phyloP scores from a whole-genome alignment of 1,140 invertebrate species.

The Solen grandis region DNA sequence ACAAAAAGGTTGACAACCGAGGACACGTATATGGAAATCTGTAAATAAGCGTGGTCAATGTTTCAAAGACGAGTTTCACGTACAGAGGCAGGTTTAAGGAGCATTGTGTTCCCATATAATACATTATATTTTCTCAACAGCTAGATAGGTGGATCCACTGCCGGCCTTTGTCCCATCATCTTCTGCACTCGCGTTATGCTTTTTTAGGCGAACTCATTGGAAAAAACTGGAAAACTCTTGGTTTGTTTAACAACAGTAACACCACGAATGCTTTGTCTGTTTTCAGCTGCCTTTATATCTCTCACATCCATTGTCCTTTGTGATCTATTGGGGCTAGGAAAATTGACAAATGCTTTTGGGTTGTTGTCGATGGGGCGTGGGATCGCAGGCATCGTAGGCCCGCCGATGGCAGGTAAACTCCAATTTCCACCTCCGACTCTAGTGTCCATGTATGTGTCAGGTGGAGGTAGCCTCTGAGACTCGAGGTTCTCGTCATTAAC shows the following conservation, averaged over 20 bases:
- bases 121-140: no score
- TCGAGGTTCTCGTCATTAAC: no score
- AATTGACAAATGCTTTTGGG: constrained; percentile 98
- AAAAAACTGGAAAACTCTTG: not conserved
- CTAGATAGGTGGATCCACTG: not conserved
- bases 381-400: constrained; percentile 91
- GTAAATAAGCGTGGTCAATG: no score
- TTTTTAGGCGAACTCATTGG: not conserved
- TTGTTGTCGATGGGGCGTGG: constrained; percentile 97
- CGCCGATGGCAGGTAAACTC: constrained; percentile 84
- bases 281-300: constrained; percentile 96
- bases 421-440: no score
- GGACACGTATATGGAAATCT: no score
- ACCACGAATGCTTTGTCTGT: no score
- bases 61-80: no score
- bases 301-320: constrained; percentile 98
- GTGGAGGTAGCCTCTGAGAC: no score
- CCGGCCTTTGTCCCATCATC: not conserved
- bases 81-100: no score
- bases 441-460: no score
- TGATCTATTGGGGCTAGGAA: constrained; percentile 96
- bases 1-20: no score
- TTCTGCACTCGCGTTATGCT: not conserved
- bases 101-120: no score
- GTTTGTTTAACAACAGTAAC: not conserved